phyloP scores from a whole-genome alignment of 30 jellyfish, hydroid and myxozoan species.

The Rhopilema esculentum region DNA sequence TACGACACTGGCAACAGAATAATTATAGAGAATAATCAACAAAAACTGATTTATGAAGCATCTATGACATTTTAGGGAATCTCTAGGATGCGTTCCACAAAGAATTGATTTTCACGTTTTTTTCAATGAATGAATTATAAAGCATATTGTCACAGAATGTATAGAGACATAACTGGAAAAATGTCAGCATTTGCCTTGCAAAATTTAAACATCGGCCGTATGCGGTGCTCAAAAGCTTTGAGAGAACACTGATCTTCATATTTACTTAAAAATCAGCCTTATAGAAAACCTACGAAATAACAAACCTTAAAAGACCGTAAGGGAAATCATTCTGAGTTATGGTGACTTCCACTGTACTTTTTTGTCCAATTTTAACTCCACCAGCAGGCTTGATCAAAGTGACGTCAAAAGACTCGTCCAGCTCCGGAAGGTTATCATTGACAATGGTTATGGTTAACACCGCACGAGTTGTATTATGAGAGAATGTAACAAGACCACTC shows the following conservation, averaged over 20 bases:
- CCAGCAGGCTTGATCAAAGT: conserved; percentile 89
- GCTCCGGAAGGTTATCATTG: conserved; percentile 82
- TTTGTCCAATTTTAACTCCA: conserved; percentile 81
- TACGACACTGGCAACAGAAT: background rate
- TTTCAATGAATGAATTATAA: too few relatives aligned
- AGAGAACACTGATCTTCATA: too few relatives aligned
- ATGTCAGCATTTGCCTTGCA: too few relatives aligned
- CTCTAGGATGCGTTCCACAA: too few relatives aligned
- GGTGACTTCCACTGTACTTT: conserved; percentile 16
- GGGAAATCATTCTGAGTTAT: conserved; percentile 87
- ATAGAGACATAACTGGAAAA: too few relatives aligned
- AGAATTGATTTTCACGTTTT: too few relatives aligned
- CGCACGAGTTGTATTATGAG: conserved; percentile 41
- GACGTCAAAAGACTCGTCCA: conserved; percentile 71
- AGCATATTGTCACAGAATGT: too few relatives aligned
- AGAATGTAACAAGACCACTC: conserved; percentile 76
- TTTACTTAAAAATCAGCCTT: too few relatives aligned
- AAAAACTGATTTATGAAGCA: background rate
- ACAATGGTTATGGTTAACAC: conserved; percentile 44
- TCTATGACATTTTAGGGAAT: too few relatives aligned
- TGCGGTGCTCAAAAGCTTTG: too few relatives aligned
- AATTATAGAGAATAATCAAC: background rate
- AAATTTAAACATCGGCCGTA: too few relatives aligned
- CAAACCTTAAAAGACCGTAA: conserved; percentile 88
- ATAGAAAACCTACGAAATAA: background rate